Base-by-base conservation (phyloP, 2,113 vertebrate genomes). In the Daubentonia madagascariensis region DNA sequence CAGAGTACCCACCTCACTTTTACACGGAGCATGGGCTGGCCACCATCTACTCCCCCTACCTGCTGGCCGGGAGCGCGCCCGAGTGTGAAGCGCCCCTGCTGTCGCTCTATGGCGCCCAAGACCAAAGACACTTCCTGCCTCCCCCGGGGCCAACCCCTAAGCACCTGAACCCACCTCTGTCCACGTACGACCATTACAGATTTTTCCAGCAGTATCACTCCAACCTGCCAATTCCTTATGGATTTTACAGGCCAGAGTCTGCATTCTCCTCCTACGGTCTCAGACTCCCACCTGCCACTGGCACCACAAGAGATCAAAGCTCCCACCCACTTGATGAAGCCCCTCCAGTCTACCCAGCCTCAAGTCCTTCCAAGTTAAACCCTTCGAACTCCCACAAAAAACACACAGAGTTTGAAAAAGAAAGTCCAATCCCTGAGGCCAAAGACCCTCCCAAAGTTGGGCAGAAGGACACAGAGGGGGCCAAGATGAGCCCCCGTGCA, bases 401-500 rank as follows among this genome's bases (percentile, higher is more conserved):
- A 61, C 88, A 97, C 80, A 80, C 96, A 76, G 91, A 98, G 94
- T 93, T 97, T 30, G 99, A 98, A 96, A 99, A 99, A 70, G 98
- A 98, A 97, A 98, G 98, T 0, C 97, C 97, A 0, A 85, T 95
- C 45, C 48, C 98, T 18, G 98, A 98, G 7, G 35, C 90, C 25
- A 98, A 99, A 97, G 98, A 97, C 12, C 87, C 97, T 89, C 84
- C 98, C 86, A 99, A 98, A 92, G 98, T 98, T 0, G 98, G 98
- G 8, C 99, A 98, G 86, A 98, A 98, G 11, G 99, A 99, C 81
- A 98, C 99, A 61, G 98, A 99, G 50, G 98, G 98, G 28, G 99
- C 99, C 52, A 99, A 99, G 89, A 99, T 99, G 98, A 99, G 99
- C 95, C 99, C 99, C 1, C 99, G 99, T 0, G 99, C 99, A 0